phyloP scores from a whole-genome alignment of 2,113 vertebrate species.

The Hymenochirus boettgeri region DNA sequence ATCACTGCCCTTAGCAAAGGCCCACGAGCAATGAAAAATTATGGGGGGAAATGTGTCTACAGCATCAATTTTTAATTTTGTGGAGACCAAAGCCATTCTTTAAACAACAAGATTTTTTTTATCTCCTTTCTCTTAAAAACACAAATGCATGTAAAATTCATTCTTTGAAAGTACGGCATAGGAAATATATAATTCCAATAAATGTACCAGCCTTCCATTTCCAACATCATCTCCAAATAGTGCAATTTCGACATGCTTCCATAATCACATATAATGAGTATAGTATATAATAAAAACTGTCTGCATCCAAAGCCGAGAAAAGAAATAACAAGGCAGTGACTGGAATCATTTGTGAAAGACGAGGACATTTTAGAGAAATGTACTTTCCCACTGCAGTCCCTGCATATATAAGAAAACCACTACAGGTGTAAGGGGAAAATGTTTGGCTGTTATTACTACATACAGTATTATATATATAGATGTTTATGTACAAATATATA shows the following conservation, averaged over 20 bases:
- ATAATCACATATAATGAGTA: conserved; percentile 29
- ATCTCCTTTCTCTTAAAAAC: conserved; percentile 48
- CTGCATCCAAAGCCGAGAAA: conserved; percentile 11
- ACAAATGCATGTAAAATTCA: neutral
- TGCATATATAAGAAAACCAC: neutral
- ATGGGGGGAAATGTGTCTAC: conserved; percentile 28
- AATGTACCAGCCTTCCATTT: conserved; percentile 8
- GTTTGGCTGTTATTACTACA: no score
- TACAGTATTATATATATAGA: no score
- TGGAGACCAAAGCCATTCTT: conserved; percentile 54
- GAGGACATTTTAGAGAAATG: conserved; percentile 31
- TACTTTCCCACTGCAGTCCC: neutral
- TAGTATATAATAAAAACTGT: conserved; percentile 20
- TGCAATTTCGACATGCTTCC: conserved; percentile 27
- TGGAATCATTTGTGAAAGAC: conserved; percentile 28
- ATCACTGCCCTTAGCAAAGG: conserved; percentile 22
- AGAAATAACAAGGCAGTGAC: conserved; percentile 22
- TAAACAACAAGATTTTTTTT: conserved; percentile 60
- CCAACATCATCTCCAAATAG: conserved; percentile 7
- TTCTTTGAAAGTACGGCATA: neutral
- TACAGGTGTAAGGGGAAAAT: no score
- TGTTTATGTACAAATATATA: no score
- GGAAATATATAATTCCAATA: neutral
- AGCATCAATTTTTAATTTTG: conserved; percentile 71
- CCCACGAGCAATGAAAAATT: conserved; percentile 43